Conservation (phyloP, 2,888 invertebrate species). For the Oscheius sp. region DNA sequence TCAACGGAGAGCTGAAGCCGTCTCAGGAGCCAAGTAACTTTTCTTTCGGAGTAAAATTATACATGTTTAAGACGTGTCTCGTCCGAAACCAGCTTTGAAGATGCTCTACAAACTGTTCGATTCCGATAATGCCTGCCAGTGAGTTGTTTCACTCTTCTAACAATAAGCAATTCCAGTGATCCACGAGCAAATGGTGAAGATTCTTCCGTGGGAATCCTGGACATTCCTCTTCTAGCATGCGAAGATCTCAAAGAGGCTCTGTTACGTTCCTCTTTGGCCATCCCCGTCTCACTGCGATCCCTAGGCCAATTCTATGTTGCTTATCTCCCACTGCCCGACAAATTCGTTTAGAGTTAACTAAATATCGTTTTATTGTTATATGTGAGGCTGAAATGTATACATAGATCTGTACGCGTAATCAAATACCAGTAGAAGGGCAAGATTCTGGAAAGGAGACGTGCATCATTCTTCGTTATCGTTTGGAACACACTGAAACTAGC, state of each 20-base stretch:
- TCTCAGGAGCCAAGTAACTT: slow-evolving; percentile 30
- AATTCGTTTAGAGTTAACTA: background rate
- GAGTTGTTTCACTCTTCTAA: background rate
- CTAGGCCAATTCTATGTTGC: slow-evolving; percentile 70
- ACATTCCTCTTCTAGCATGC: slow-evolving; percentile 55
- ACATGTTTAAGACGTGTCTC: slow-evolving; percentile 32
- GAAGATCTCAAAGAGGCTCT: slow-evolving; percentile 58
- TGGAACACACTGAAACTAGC: slow-evolving; percentile 27
- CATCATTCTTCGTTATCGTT: slow-evolving; percentile 4
- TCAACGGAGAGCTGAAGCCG: slow-evolving; percentile 40
- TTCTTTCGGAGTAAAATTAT: slow-evolving; percentile 17
- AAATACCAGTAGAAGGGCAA: background rate
- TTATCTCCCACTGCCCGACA: slow-evolving; percentile 38
- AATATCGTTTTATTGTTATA: background rate
- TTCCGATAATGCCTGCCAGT: slow-evolving; percentile 53
- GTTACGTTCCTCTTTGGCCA: slow-evolving; percentile 55
- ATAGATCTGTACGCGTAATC: background rate
- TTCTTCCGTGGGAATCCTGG: slow-evolving; percentile 64
- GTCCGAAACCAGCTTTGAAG: slow-evolving; percentile 66
- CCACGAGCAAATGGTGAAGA: slow-evolving; percentile 70
- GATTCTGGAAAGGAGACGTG: background rate
- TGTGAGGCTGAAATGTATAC: background rate
- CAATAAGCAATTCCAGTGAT: slow-evolving; percentile 52
- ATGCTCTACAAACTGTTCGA: slow-evolving; percentile 70
- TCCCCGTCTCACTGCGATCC: slow-evolving; percentile 64